Evolutionary conservation across 2,888 invertebrate species (phyloP).

Genomic region (Tetragonisca angustula): DNA sequence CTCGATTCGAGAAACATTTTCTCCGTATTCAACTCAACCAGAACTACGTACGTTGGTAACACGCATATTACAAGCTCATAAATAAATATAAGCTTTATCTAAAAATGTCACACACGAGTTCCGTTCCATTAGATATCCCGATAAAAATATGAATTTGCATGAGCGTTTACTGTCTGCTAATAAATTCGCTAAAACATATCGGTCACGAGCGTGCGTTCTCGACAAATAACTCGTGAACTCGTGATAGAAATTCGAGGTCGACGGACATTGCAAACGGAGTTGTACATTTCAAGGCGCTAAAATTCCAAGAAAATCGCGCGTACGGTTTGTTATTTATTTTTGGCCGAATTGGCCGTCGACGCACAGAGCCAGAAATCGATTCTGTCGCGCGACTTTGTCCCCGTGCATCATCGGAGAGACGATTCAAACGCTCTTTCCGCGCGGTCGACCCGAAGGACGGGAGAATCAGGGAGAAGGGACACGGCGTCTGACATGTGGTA

Average conservation of each 20-base stretch:
- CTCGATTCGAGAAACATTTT: too few species aligned
- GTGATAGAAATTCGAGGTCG: background rate
- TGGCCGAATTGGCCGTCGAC: too few species aligned
- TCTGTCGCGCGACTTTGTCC: background rate
- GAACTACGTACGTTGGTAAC: too few species aligned
- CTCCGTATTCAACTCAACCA: too few species aligned
- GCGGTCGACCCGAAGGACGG: constrained; percentile 17
- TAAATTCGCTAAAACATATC: background rate
- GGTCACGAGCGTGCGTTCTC: background rate
- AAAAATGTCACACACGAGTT: background rate
- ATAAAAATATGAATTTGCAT: background rate
- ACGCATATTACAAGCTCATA: too few species aligned
- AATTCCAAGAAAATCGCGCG: background rate
- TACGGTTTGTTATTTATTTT: background rate
- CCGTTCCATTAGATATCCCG: background rate
- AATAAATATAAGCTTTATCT: background rate
- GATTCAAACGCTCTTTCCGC: constrained; percentile 28
- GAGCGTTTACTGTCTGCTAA: background rate
- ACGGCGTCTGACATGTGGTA: constrained; percentile 44
- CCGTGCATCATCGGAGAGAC: constrained; percentile 15
- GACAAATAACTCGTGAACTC: background rate
- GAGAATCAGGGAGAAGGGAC: constrained; percentile 4
- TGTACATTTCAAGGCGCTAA: background rate
- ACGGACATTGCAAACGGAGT: too few species aligned
- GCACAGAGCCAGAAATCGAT: constrained; percentile 19